Conservation (phyloP, 2,797 vertebrate species). For the Manis crassicaudata region DNA sequence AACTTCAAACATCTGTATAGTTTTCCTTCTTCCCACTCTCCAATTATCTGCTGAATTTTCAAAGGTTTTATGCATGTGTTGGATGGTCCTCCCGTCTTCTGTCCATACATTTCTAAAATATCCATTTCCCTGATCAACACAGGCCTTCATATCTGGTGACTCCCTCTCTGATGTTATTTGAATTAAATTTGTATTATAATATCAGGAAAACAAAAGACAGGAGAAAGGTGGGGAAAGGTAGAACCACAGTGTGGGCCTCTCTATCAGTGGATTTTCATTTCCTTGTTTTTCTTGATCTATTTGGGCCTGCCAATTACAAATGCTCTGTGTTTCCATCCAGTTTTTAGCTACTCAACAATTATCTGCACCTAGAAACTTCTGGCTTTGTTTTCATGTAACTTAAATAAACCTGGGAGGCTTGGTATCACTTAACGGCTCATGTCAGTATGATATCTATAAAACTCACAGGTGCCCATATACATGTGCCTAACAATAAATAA, state of each 20-base stretch:
- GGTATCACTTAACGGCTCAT: not conserved
- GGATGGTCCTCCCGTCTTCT: not conserved
- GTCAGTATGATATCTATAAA: not conserved
- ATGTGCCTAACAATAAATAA: not conserved
- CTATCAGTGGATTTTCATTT: not conserved
- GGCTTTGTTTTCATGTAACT: not conserved
- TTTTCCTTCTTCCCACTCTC: not conserved
- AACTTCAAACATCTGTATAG: not conserved
- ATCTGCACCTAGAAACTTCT: not conserved
- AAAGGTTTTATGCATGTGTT: not conserved
- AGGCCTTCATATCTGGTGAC: not conserved
- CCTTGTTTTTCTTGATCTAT: not conserved
- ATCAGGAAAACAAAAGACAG: not conserved
- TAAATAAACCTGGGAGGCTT: not conserved
- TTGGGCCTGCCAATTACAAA: not conserved
- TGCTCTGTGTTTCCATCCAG: not conserved
- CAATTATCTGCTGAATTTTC: not conserved
- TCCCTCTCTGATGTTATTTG: not conserved
- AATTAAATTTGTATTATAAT: not conserved
- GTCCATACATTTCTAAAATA: not conserved
- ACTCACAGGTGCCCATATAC: not conserved
- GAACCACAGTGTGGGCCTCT: accelerated
- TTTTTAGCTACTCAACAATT: not conserved
- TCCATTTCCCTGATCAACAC: not conserved
- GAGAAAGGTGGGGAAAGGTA: accelerated